These are phyloP conservation scores for Aurelia sp. DNA, from an alignment of 30 jellyfish, hydroid and myxozoan species.

Conservation along the genomic window DNA sequence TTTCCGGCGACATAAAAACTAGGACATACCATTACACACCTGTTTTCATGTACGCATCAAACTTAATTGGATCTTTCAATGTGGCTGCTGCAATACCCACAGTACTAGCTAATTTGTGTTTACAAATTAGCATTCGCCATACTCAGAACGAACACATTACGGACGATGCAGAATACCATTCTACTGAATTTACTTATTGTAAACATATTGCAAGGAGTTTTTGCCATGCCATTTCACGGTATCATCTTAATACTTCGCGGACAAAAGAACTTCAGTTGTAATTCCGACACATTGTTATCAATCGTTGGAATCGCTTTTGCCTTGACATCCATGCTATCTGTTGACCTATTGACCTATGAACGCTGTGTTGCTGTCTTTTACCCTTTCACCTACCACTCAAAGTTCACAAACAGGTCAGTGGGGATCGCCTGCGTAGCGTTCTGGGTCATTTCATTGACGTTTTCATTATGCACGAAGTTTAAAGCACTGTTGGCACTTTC, in stretches of 20 bases:
- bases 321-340: conserved; percentile 43
- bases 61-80: conserved; percentile 18
- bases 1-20: background rate
- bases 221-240: conserved; percentile 43
- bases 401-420: conserved; percentile 35
- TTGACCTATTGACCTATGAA: conserved; percentile 42
- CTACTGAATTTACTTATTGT: conserved; percentile 12
- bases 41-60: background rate
- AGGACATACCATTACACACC: background rate
- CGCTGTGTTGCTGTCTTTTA: conserved; percentile 43
- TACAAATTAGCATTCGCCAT: conserved; percentile 22
- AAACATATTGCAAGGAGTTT: conserved; percentile 32
- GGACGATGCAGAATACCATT: conserved; percentile 14
- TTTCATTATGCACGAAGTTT: background rate
- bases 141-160: conserved; percentile 13
- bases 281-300: background rate
- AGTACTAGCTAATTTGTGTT: conserved; percentile 18
- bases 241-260: conserved; percentile 10
- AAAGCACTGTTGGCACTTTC: background rate
- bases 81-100: conserved; percentile 42
- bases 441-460: conserved; percentile 6
- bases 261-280: conserved; percentile 8
- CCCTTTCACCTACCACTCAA: conserved; percentile 19
- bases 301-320: conserved; percentile 44
- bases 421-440: conserved; percentile 2